A percentile compares a stretch with the other conserved stretches of the same genome.
Evolutionary conservation across 2,888 invertebrate species (phyloP).

Genomic region (Osmoderma eremita): DNA sequence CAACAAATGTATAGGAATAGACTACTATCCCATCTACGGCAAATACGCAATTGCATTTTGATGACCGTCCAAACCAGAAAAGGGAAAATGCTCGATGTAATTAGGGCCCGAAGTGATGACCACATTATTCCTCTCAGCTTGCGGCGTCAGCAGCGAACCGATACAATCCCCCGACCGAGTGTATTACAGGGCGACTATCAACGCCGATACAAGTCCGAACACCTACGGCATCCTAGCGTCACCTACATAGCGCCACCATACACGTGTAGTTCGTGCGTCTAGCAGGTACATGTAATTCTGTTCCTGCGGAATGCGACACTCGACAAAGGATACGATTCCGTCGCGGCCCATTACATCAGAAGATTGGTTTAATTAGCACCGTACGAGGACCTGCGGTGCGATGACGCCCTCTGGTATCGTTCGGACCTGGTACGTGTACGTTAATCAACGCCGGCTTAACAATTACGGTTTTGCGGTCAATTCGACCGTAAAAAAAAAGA

Average conservation of each 20-base stretch:
- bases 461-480: constrained; percentile 20
- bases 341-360: constrained; percentile 48
- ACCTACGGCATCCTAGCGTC: too few species aligned
- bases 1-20: too few species aligned
- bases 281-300: constrained; percentile 27
- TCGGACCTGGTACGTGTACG: not conserved
- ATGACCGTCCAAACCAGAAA: too few species aligned
- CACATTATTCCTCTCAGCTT: too few species aligned
- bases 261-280: not conserved
- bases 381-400: constrained; percentile 24
- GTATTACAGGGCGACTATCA: too few species aligned
- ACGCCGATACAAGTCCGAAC: too few species aligned
- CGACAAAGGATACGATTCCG: constrained; percentile 46
- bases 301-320: constrained; percentile 28
- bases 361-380: constrained; percentile 50
- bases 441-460: constrained; percentile 29
- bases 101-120: too few species aligned
- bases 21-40: too few species aligned
- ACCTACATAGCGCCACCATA: not conserved
- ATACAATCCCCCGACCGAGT: too few species aligned
- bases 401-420: constrained; percentile 1
- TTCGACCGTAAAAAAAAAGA: not conserved
- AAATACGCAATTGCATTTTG: too few species aligned
- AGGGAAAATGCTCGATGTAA: too few species aligned
- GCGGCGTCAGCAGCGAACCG: too few species aligned